phyloP scores from a whole-genome alignment of 2,797 vertebrate species.

The Balearica regulorum region DNA sequence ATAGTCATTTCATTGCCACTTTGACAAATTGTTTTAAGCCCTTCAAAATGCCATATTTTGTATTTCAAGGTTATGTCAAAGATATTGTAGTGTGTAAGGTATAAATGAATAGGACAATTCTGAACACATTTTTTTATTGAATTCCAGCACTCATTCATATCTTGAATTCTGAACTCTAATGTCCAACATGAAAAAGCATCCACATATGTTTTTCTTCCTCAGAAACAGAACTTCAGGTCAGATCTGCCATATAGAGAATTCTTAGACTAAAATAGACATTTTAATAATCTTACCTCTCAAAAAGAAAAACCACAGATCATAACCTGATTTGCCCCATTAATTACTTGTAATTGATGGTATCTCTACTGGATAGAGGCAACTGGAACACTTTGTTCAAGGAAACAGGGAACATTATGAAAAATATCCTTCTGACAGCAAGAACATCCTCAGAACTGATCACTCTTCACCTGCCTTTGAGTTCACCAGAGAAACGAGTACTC shows the following conservation, averaged over 20 bases:
- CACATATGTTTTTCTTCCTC: neutral
- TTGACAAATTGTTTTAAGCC: neutral
- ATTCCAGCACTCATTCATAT: neutral
- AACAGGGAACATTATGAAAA: neutral
- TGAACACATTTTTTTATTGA: neutral
- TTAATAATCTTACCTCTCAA: neutral
- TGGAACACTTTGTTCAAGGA: neutral
- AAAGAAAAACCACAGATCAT: constrained; percentile 2
- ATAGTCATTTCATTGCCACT: neutral
- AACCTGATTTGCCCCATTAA: neutral
- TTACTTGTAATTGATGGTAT: constrained; percentile 1
- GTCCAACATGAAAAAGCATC: neutral
- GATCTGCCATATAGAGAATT: neutral
- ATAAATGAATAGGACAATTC: neutral
- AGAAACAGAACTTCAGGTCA: neutral
- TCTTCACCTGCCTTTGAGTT: neutral
- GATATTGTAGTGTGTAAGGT: neutral
- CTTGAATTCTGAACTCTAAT: neutral
- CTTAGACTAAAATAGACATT: neutral
- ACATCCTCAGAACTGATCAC: neutral
- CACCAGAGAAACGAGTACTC: neutral
- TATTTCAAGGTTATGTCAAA: neutral
- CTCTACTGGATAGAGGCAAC: neutral
- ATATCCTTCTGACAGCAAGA: neutral
- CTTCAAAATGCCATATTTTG: neutral